Base-by-base conservation (phyloP, 2,113 vertebrate genomes). In the Cyprinus carpio region DNA sequence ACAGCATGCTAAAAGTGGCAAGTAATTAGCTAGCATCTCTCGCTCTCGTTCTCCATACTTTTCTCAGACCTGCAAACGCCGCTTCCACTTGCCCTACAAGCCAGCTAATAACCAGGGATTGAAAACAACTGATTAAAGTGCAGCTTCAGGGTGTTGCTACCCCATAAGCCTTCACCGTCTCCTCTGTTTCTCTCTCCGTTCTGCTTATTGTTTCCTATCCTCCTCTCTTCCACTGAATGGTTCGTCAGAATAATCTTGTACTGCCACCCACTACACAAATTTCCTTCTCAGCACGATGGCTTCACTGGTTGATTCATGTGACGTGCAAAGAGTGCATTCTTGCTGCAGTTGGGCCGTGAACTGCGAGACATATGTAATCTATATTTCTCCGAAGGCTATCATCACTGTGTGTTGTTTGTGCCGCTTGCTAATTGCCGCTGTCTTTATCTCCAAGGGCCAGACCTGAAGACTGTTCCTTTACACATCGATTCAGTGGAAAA, bases 391-490 rank as follows among this genome's bases (percentile, higher is more conserved):
- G 16, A 77, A 18, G 5, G 58, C 67, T 37, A 67, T 82, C 75
- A 49, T 84, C 72, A 46, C 56, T 58, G 60, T 75, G 64, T 77
- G 71, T 84, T 86, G 51, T 87, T 86, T 86, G 62, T 65, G 6
- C 46, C 31, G 64, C 51, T 58, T 58, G 46, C 76, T 91, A 91
- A 92, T 90, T 90, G 86, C 86, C 58, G 75, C 80, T 62, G 82
- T 88, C 86, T 91, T 88, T 90, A 92, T 91, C 90, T 90, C 88
- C 86, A 87, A 91, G 89, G 85, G 62, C 88, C 91, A 87, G 90
- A 91, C 88, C 69, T 51, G 83, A 69, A 27, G 27, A 64, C 58
- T 80, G n/a, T 46, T 65, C 84, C 84, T 75, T 83, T 72, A 54
- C 67, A 71, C 62, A 80, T 67, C 86, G 64, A 90, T 84, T 69